These are phyloP conservation scores for Seira sanloemensis DNA, from an alignment of 2,888 invertebrate genomes.

Conservation along the genomic window DNA sequence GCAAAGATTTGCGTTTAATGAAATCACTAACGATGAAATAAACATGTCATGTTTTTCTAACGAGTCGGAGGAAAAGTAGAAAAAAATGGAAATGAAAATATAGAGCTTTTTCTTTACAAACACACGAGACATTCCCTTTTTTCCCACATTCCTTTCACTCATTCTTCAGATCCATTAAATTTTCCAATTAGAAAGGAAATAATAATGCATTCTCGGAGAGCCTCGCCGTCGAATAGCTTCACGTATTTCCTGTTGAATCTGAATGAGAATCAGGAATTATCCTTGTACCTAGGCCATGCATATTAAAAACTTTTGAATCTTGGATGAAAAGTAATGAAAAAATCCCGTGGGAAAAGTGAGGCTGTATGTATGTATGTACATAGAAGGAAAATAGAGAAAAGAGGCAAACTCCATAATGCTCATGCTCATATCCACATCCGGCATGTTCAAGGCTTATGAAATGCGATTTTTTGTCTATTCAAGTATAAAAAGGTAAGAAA, in stretches of 20 bases:
- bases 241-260: background rate
- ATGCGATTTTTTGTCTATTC: no score
- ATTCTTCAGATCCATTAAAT: background rate
- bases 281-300: no score
- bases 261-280: no score
- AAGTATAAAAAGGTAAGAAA: background rate
- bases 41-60: constrained; percentile 26
- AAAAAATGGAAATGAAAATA: background rate
- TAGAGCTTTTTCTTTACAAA: no score
- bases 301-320: constrained; percentile 22
- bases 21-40: background rate
- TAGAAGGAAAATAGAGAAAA: no score
- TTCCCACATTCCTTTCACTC: background rate
- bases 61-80: constrained; percentile 22
- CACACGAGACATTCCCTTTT: no score
- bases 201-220: no score
- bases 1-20: background rate
- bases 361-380: no score
- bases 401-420: no score
- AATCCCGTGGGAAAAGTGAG: constrained; percentile 40
- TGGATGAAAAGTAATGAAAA: constrained; percentile 41
- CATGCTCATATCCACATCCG: background rate
- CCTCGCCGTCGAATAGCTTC: background rate
- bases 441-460: background rate
- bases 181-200: no score